These are phyloP conservation scores for Rotaria macrura DNA, from an alignment of 2,888 invertebrate species.

Conservation along the genomic window DNA sequence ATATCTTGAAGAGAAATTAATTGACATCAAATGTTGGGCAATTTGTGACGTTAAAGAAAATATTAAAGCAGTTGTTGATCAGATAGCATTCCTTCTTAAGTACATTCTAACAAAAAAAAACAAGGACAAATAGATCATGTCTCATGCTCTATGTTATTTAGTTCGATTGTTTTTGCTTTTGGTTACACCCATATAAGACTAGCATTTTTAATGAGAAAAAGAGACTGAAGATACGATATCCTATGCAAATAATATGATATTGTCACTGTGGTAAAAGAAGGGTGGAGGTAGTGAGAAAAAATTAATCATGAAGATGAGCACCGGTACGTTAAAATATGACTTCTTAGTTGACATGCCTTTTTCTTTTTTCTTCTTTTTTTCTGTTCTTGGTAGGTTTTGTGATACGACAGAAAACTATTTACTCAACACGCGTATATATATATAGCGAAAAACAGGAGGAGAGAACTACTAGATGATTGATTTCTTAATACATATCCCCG, in stretches of 20 bases:
- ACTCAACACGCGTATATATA: neutral
- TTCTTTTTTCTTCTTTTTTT: neutral
- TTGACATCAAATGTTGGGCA: neutral
- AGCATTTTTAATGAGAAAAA: neutral
- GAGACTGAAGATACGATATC: neutral
- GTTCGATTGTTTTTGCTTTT: too few relatives aligned
- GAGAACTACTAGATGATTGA: neutral
- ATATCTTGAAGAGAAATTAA: neutral
- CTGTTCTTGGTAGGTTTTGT: neutral
- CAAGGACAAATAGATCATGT: neutral
- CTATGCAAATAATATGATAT: neutral
- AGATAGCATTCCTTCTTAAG: neutral
- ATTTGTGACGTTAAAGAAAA: neutral
- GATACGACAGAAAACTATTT: neutral
- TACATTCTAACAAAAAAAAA: neutral
- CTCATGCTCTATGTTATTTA: neutral
- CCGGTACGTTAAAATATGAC: neutral
- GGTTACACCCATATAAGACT: neutral
- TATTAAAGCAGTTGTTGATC: neutral
- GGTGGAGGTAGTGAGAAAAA: neutral
- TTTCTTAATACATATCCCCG: neutral
- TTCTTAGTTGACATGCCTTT: neutral
- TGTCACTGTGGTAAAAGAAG: neutral
- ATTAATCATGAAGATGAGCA: neutral
- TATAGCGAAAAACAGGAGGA: too few relatives aligned